These are phyloP conservation scores for Auanema sp. DNA, from an alignment of 2,888 invertebrate genomes.

Conservation along the genomic window DNA sequence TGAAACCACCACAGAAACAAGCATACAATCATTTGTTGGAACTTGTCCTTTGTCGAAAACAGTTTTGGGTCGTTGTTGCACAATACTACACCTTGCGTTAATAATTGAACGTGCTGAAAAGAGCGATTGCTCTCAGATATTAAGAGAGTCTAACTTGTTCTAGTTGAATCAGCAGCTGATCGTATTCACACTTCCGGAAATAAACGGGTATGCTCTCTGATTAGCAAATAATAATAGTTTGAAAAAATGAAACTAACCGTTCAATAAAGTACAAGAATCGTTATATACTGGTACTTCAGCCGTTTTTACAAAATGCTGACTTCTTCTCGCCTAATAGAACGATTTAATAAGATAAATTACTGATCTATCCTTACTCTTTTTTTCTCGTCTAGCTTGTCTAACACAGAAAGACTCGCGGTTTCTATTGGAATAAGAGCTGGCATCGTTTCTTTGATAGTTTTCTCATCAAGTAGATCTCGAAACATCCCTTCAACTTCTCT, in stretches of 20 bases:
- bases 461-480: neutral
- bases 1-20: neutral
- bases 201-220: neutral
- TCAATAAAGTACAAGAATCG: slow-evolving; percentile 6
- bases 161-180: slow-evolving; percentile 8
- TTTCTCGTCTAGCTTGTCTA: neutral
- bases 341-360: neutral
- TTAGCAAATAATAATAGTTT: neutral
- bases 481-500: slow-evolving; percentile 6
- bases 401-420: neutral
- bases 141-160: slow-evolving; percentile 4
- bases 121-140: neutral
- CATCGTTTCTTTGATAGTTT: neutral
- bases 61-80: slow-evolving; percentile 1
- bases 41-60: neutral
- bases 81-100: slow-evolving; percentile 1
- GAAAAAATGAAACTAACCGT: neutral
- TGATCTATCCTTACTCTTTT: neutral
- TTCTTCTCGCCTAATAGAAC: slow-evolving; percentile 1
- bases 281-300: neutral
- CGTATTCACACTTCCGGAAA: slow-evolving; percentile 8
- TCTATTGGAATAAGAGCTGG: slow-evolving; percentile 2
- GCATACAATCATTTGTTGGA: slow-evolving; percentile 12
- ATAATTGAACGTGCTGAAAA: slow-evolving; percentile 13
- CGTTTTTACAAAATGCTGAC: slow-evolving; percentile 5